A percentile compares a stretch with the other conserved stretches of the same genome.
phyloP scores from a whole-genome alignment of 2,113 vertebrate species.

The Andinoacara biseriatus region DNA sequence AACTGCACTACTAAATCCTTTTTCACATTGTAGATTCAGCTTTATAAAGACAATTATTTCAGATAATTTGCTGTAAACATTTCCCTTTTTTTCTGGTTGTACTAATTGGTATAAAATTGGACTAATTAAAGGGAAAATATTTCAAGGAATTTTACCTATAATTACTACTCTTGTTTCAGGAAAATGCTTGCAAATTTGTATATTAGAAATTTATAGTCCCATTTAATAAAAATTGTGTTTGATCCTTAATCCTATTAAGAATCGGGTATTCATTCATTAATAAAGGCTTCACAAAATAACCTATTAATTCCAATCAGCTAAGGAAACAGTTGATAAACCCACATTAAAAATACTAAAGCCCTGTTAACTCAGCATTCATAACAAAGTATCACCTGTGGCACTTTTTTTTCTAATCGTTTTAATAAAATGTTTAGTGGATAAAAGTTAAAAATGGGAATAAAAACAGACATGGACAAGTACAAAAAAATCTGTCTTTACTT shows the following conservation, averaged over 20 bases:
- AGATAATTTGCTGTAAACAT: background rate
- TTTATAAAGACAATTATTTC: background rate
- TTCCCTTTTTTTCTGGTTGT: background rate
- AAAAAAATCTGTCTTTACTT: constrained; percentile 80
- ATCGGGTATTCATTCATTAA: background rate
- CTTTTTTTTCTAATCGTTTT: constrained; percentile 57
- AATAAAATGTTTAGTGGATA: constrained; percentile 67
- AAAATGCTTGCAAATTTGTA: background rate
- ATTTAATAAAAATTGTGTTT: background rate
- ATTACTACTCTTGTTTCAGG: background rate
- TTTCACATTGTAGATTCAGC: no score
- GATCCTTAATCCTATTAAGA: background rate
- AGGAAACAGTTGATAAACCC: background rate
- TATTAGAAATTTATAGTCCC: background rate
- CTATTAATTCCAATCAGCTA: background rate
- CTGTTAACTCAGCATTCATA: background rate
- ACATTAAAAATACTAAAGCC: background rate
- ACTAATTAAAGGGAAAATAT: background rate
- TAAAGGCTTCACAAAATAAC: background rate
- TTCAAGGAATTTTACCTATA: background rate
- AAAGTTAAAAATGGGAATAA: constrained; percentile 48
- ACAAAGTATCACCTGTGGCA: constrained; percentile 29
- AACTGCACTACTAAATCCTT: background rate
- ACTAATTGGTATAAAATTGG: background rate
- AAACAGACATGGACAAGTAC: constrained; percentile 69